Conservation (phyloP, 1,140 invertebrate genomes). For the Drosophila albomicans region DNA sequence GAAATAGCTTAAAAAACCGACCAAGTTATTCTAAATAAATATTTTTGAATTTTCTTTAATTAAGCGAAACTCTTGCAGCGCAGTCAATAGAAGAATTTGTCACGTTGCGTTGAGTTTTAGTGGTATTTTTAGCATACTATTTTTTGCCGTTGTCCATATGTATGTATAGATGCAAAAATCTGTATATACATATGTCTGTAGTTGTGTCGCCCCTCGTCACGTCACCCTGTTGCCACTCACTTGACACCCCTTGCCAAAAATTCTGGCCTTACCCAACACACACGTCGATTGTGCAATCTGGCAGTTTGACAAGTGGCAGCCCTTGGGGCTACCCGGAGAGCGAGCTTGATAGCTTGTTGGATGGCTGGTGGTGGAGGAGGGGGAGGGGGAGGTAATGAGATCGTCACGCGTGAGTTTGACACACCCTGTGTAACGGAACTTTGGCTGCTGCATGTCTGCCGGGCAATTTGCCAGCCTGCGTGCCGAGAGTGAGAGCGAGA, state of each 20-base stretch:
- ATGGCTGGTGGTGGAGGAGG: not conserved
- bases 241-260: constrained; percentile 24
- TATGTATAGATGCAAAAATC: constrained; percentile 20
- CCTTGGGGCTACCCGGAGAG: constrained; percentile 34
- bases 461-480: constrained; percentile 54
- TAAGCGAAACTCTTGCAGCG: constrained; percentile 8
- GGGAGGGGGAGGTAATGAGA: not conserved
- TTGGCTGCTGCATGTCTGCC: constrained; percentile 70
- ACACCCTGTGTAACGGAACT: constrained; percentile 69
- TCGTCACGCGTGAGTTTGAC: constrained; percentile 5
- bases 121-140: constrained; percentile 19
- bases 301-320: constrained; percentile 69
- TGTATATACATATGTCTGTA: not conserved
- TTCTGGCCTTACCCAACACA: constrained; percentile 74
- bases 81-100: constrained; percentile 7
- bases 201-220: not conserved
- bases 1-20: constrained; percentile 5
- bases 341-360: not conserved
- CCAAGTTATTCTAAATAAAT: constrained; percentile 11
- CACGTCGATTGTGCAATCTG: constrained; percentile 66
- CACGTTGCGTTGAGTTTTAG: constrained; percentile 4
- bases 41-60: constrained; percentile 11
- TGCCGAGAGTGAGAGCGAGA: constrained; percentile 21
- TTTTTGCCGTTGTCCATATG: not conserved
- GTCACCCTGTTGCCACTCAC: no score